Evolutionary conservation across 2,888 invertebrate species (phyloP).

Genomic region (Criorhina ranunculi): DNA sequence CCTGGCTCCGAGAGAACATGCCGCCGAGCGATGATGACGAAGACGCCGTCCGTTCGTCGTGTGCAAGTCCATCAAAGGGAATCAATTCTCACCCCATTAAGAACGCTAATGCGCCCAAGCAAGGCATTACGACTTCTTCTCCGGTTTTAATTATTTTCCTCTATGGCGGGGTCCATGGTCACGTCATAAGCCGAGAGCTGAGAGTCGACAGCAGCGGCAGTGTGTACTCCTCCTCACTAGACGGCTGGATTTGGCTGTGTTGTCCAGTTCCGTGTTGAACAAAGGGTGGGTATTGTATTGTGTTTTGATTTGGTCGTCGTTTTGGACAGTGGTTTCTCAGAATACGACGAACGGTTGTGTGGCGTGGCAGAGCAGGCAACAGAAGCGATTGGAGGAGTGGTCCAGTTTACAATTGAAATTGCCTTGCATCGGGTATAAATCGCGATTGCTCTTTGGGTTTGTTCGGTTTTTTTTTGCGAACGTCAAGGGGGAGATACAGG

Average conservation of each 20-base stretch:
- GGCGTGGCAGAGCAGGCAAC: background rate
- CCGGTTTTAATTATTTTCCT: constrained; percentile 61
- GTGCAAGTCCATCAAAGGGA: constrained; percentile 66
- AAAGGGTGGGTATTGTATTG: constrained; percentile 66
- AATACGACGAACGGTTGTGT: constrained; percentile 25
- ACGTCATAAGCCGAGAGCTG: constrained; percentile 20
- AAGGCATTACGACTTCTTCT: constrained; percentile 46
- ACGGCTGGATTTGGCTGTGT: constrained; percentile 3
- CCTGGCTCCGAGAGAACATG: constrained; percentile 29
- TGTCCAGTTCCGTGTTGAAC: constrained; percentile 63
- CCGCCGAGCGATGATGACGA: background rate
- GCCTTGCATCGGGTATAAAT: constrained; percentile 55
- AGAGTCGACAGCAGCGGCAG: too few relatives aligned
- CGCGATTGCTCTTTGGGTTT: constrained; percentile 12
- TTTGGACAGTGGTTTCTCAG: constrained; percentile 43
- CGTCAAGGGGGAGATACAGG: constrained; percentile 51
- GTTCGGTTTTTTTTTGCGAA: constrained; percentile 6
- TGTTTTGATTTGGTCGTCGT: constrained; percentile 42
- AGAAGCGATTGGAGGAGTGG: constrained; percentile 32
- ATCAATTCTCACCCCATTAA: constrained; percentile 75
- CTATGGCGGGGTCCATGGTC: constrained; percentile 18
- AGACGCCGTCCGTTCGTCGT: constrained; percentile 16
- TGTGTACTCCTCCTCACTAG: constrained; percentile 7
- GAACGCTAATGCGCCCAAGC: constrained; percentile 63
- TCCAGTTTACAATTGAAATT: constrained; percentile 58